Percentiles rank a stretch among this genome's conserved stretches.
Conservation (phyloP, 2,113 vertebrate genomes). For the Galemys pyrenaicus region DNA sequence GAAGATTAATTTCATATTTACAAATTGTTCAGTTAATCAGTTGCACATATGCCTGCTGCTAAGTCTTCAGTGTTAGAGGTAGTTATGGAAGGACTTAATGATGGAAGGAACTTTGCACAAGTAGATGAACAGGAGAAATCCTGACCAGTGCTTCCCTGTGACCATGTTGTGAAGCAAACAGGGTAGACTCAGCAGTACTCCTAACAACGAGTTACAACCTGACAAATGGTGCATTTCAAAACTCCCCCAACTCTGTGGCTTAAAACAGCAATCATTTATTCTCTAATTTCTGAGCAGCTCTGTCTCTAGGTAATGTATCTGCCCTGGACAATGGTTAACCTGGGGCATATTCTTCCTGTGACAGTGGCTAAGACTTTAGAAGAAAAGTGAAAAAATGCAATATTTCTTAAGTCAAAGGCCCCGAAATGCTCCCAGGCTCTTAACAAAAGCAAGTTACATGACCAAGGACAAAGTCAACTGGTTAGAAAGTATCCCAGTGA, state of each 20-base stretch:
- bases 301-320: background rate
- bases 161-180: background rate
- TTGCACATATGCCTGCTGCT: background rate
- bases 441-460: background rate
- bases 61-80: background rate
- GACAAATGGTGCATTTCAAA: background rate
- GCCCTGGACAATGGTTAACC: background rate
- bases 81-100: background rate
- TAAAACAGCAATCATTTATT: background rate
- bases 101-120: background rate
- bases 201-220: background rate
- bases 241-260: background rate
- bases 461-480: background rate
- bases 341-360: background rate
- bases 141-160: background rate
- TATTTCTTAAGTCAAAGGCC: background rate
- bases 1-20: background rate
- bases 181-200: background rate
- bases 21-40: background rate
- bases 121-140: too few relatives aligned
- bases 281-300: background rate
- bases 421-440: background rate
- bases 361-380: background rate
- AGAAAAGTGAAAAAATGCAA: background rate
- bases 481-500: background rate